Evolutionary conservation across 2,797 vertebrate species (phyloP), one percentile per base, ranked within the genome.

Genomic region (Esox masquinongy): DNA sequence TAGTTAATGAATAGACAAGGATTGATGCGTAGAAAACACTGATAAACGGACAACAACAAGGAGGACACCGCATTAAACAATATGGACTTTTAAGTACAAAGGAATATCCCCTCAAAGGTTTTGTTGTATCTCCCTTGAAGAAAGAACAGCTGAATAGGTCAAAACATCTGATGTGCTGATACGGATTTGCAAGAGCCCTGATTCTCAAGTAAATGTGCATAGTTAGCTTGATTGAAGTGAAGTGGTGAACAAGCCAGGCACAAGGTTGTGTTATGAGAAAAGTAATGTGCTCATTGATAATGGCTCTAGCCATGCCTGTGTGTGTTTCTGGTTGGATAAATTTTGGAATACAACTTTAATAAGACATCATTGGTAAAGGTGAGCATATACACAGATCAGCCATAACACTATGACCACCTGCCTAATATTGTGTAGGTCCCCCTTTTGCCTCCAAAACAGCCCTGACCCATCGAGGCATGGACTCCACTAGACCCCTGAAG

Each of bases 181-280:
- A 74, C 34, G 67, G 50, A 78, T 69, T 73, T 31, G 43, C 24
- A 61, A 34, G 64, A 17, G 15, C 53, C 36, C 72, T 74, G 53
- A 70, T 73, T 51, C 43, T 26, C 76, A 63, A 29, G 61, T 15
- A 79, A 76, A 83, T 77, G 68, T 71, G 72, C 72, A 49, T 29
- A 12, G 39, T 73, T 59, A 47, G 71, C 71, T 51, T 77, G 59
- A 66, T 7, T 34, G 7, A 79, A 68, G 59, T 5, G 78, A 68
- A 43, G 16, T 29, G 74, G 56, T 80, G 39, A 64, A 39, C 36
- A 39, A 39, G 36, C 36, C 36, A 31, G 29, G 29, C 29, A 31
- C 29, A 31, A 78, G 68, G 77, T 79, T 68, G 36, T 77, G 76
- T 50, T 71, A 70, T 64, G 75, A 68, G 2, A 74, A 73, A 79